These are phyloP conservation scores for Whitmania pigra DNA, from an alignment of 1,140 invertebrate species.

Conservation along the genomic window DNA sequence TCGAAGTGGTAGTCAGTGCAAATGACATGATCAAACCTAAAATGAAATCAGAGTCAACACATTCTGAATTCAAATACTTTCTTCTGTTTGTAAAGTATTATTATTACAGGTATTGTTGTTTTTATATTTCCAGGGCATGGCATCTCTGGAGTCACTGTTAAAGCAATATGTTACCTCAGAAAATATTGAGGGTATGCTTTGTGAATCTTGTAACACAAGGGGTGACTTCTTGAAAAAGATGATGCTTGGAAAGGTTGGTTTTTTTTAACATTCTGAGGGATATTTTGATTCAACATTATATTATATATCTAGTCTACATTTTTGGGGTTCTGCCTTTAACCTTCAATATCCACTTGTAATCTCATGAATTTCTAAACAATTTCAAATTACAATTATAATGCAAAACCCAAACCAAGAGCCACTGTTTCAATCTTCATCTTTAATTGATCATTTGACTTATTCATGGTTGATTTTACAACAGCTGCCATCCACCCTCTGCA, in stretches of 20 bases:
- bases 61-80: too few relatives aligned
- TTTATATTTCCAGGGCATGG: not conserved
- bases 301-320: not conserved
- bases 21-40: too few relatives aligned
- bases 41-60: too few relatives aligned
- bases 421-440: not conserved
- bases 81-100: too few relatives aligned
- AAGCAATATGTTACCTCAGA: conserved; percentile 70
- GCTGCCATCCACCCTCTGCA: conserved; percentile 64
- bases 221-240: conserved; percentile 63
- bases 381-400: too few relatives aligned
- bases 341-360: conserved; percentile 2
- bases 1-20: too few relatives aligned
- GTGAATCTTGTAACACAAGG: conserved; percentile 56
- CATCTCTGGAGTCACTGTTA: conserved; percentile 47
- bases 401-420: too few relatives aligned
- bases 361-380: not conserved
- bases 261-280: not conserved
- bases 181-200: conserved; percentile 66
- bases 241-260: conserved; percentile 64
- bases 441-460: not conserved
- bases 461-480: conserved; percentile 32
- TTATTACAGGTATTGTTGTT: not conserved
- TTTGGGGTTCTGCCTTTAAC: not conserved
- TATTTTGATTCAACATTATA: not conserved